A percentile compares a stretch with the other conserved stretches of the same genome.
Conservation (phyloP, 2,888 invertebrate genomes). For the Tillus elongatus region DNA sequence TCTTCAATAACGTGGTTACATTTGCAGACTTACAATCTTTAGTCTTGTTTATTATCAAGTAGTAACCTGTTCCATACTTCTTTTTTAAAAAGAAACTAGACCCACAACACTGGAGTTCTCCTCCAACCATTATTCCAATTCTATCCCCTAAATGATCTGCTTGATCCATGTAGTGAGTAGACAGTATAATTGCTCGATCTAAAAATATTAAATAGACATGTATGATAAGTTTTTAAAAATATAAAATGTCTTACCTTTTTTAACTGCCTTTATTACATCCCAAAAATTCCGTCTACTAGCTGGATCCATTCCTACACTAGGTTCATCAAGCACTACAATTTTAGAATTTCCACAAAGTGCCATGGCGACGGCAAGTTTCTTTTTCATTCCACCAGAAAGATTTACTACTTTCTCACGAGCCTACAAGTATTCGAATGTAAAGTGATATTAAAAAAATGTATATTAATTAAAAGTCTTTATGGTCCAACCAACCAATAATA, state of each 20-base stretch:
- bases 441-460: too few species aligned
- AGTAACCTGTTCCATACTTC: slow-evolving; percentile 77
- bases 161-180: slow-evolving; percentile 82
- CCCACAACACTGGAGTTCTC: slow-evolving; percentile 66
- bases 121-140: slow-evolving; percentile 75
- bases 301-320: slow-evolving; percentile 71
- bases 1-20: slow-evolving; percentile 49
- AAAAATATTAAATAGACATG: too few species aligned
- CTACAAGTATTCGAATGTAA: too few species aligned
- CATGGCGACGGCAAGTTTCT: too few species aligned
- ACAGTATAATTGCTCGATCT: slow-evolving; percentile 68
- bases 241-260: too few species aligned
- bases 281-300: slow-evolving; percentile 62
- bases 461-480: too few species aligned
- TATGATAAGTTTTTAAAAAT: too few species aligned
- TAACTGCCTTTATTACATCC: too few species aligned
- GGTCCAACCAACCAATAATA: too few species aligned
- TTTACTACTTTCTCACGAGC: too few species aligned
- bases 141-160: slow-evolving; percentile 75
- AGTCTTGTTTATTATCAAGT: slow-evolving; percentile 56
- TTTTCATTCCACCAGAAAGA: too few species aligned
- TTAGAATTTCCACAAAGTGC: slow-evolving; percentile 57
- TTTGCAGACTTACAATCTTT: slow-evolving; percentile 40
- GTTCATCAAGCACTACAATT: slow-evolving; percentile 56
- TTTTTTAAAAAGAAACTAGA: too few species aligned